Evolutionary conservation across 2,888 invertebrate genomes (phyloP), one percentile per base, ranked within the genome.

Genomic region (Athripsodes cinereus): DNA sequence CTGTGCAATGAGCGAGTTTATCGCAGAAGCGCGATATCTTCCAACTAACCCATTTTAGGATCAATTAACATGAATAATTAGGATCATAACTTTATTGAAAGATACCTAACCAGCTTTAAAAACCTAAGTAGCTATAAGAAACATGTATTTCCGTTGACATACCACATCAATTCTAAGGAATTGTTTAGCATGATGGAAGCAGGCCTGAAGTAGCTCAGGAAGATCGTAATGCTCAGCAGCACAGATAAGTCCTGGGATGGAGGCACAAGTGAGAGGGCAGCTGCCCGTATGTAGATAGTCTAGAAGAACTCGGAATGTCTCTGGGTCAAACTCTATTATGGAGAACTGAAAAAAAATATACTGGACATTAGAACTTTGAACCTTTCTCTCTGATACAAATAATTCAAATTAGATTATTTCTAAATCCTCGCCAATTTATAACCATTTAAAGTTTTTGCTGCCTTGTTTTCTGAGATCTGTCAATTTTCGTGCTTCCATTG

Each of bases 131-230:
- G 22, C 21, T 49, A 21, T 49, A 21, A 2, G 22, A 13, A 21
- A 20, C 13, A 13, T 19, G 19, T 19, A 19, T 11, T 16, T 19
- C 2, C n/a, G n/a, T 16, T n/a, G 13, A 44, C 47, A n/a, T 70
- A 91, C 94, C 69, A 94, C 91, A 76, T 94, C 93, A 72, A 93
- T 91, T 66, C 93, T 83, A 35, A 95, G 81, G 72, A 93, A 94
- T 72, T 95, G 94, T 72, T 95, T 95, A 67, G 94, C 93, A 69
- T 95, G 95, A 71, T 95, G 95, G 77, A 95, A 95, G 75, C 95
- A 95, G 11, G 95, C 95, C 70, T 95, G 94, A 61, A 95, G 79
- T 55, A 95, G 78, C 71, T 95, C 95, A 0, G 95, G 94, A 60
- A 95, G 79, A 74, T 95, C 95, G 72, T 94, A 95, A 71, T 95